A percentile compares a stretch with the other conserved stretches of the same genome.
Conservation (phyloP, 2,888 invertebrate genomes). For the Scrobipalpa costella region DNA sequence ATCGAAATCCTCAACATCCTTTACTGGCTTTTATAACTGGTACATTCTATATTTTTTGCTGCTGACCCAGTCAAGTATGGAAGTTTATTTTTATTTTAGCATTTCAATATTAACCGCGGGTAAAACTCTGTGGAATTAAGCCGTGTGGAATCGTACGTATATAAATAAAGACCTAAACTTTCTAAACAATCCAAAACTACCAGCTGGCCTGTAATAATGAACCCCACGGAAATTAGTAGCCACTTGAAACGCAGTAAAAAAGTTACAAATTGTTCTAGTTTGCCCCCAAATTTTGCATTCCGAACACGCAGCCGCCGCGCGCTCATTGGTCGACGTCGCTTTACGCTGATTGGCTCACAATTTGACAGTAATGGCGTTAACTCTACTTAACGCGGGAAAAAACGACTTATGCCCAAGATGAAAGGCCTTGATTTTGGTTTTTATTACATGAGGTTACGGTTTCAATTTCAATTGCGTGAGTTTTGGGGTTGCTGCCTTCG, state of each 20-base stretch:
- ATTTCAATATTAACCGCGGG: too few species aligned
- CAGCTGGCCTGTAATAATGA: slow-evolving; percentile 35
- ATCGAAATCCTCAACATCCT: too few species aligned
- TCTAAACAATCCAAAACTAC: slow-evolving; percentile 14
- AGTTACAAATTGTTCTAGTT: slow-evolving; percentile 71
- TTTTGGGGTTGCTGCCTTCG: slow-evolving; percentile 24
- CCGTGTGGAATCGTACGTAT: not conserved
- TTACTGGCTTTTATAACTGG: too few species aligned
- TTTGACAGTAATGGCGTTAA: slow-evolving; percentile 81
- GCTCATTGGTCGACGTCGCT: slow-evolving; percentile 66
- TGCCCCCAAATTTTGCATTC: slow-evolving; percentile 75
- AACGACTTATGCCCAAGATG: slow-evolving; percentile 35
- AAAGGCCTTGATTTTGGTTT: slow-evolving; percentile 31
- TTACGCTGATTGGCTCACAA: slow-evolving; percentile 72
- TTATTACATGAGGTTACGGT: slow-evolving; percentile 22
- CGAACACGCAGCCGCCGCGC: slow-evolving; percentile 59
- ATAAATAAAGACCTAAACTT: not conserved
- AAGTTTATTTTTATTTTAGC: too few species aligned
- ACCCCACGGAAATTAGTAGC: slow-evolving; percentile 51
- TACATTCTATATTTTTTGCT: too few species aligned
- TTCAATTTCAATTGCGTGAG: slow-evolving; percentile 19
- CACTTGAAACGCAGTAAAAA: slow-evolving; percentile 53
- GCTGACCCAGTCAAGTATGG: too few species aligned
- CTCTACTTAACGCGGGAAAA: slow-evolving; percentile 41
- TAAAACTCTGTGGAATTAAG: not conserved